Base-by-base conservation (phyloP, 2,888 invertebrate species). In the Pyrrhosoma nymphula region DNA sequence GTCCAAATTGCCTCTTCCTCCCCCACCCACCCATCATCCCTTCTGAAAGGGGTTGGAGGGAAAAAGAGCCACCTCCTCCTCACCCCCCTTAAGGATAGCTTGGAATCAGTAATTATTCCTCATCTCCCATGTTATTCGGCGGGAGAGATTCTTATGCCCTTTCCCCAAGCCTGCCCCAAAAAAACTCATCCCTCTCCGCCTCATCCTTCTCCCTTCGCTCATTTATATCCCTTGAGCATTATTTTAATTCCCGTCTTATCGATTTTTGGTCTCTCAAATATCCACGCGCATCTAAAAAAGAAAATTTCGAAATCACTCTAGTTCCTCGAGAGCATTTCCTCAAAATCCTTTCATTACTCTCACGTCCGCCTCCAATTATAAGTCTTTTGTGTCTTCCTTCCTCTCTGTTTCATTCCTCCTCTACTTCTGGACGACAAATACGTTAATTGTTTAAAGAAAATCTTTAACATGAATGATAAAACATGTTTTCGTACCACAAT, bases 1-100 rank as follows among this genome's bases (percentile, higher is more conserved):
- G 63, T 47, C 69, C 63, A 69, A 93, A 93, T 93, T 93, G 69
- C 93, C 93, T 75, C 93, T 47, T n/a, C 75, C 47, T 39, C 47
- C 47, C 89, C 26, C 47, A 26, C 8, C 55, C 35, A 60, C 35
- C n/a, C 26, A 16, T 35, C 82, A 30, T 16, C 12, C 16, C 60
- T 60, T 60, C 20, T 47, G 47, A 47, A 47, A 47, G 47, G 47
- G 47, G 47, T 47, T 47, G 47, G 69, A 69, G 6, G 69, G 69
- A 26, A n/a, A n/a, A 69, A 69, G 12, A n/a, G 4, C 10, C n/a
- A 18, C n/a, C n/a, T 89, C 3, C 18, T 8, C 16, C 16, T 10
- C 26, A 55, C 39, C 56, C n/a, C n/a, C 56, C 56, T 88, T 55
- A 55, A 4, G 56, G 47, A 35, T 26, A 14, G 82, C 30, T 35